Conservation (phyloP, 2,113 vertebrate genomes). For the Dipodomys merriami region DNA sequence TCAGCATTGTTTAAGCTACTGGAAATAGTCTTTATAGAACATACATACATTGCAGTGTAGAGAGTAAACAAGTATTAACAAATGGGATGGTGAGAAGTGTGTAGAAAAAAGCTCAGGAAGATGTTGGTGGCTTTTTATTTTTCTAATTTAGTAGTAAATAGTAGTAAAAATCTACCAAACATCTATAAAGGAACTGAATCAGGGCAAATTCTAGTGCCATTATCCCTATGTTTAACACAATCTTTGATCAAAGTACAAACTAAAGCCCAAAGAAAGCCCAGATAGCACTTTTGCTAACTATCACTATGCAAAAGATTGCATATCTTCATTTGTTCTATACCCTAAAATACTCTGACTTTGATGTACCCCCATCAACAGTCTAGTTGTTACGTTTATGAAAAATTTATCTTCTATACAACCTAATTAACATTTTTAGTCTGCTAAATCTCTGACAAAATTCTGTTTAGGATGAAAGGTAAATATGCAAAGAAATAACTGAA, state of each 20-base stretch:
- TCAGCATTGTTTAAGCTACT: slow-evolving; percentile 6
- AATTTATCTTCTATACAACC: background rate
- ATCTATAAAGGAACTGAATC: background rate
- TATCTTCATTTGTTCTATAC: background rate
- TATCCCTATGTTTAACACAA: background rate
- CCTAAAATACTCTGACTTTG: slow-evolving; percentile 32
- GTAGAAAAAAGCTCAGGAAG: slow-evolving; percentile 9
- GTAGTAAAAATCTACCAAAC: background rate
- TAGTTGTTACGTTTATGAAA: slow-evolving; percentile 15
- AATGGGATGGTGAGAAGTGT: background rate
- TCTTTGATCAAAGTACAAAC: background rate
- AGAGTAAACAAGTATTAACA: background rate
- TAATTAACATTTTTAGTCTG: slow-evolving; percentile 30
- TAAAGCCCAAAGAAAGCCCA: background rate
- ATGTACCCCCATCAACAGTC: background rate
- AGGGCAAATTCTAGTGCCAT: background rate
- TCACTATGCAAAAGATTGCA: background rate
- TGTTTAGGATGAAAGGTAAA: background rate
- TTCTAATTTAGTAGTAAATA: too few relatives aligned
- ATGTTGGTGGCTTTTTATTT: background rate
- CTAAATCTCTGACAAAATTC: slow-evolving; percentile 35
- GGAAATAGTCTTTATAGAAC: background rate
- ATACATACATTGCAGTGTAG: background rate
- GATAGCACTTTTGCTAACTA: background rate
- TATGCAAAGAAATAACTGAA: slow-evolving; percentile 35